Conservation (phyloP, 2,113 vertebrate species). For the Narcine bancroftii region DNA sequence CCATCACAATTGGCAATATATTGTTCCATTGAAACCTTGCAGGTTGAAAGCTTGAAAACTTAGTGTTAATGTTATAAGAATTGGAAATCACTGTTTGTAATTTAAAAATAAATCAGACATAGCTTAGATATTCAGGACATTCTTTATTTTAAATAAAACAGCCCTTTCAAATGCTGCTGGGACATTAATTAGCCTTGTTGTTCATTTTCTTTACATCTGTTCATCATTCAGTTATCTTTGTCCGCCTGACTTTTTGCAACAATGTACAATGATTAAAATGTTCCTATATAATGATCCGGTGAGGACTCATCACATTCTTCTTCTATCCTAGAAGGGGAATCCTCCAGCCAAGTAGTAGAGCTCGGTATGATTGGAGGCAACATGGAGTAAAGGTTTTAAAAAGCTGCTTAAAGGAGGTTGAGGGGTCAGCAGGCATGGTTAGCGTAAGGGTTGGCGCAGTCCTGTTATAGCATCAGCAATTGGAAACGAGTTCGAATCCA, state of each 20-base stretch:
- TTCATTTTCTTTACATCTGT: background rate
- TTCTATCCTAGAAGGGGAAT: background rate
- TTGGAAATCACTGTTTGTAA: background rate
- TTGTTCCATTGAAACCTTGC: background rate
- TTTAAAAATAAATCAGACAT: background rate
- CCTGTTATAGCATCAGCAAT: too few species aligned
- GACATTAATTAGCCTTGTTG: background rate
- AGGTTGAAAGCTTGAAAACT: background rate
- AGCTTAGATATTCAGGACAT: background rate
- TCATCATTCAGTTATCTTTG: background rate
- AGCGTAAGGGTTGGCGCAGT: too few species aligned
- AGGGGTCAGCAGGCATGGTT: too few species aligned
- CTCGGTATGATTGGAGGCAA: too few species aligned
- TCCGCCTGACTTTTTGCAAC: background rate
- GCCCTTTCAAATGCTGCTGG: background rate
- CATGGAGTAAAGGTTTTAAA: too few species aligned
- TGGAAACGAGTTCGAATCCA: too few species aligned
- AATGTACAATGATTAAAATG: background rate
- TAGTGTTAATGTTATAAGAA: constrained; percentile 6
- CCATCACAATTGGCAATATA: background rate
- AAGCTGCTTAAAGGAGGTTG: too few species aligned
- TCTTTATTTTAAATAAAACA: background rate
- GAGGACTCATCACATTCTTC: background rate
- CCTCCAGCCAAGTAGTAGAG: background rate
- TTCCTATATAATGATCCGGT: background rate